Conservation (phyloP, 2,888 invertebrate species). For the Hypsopygia costalis region DNA sequence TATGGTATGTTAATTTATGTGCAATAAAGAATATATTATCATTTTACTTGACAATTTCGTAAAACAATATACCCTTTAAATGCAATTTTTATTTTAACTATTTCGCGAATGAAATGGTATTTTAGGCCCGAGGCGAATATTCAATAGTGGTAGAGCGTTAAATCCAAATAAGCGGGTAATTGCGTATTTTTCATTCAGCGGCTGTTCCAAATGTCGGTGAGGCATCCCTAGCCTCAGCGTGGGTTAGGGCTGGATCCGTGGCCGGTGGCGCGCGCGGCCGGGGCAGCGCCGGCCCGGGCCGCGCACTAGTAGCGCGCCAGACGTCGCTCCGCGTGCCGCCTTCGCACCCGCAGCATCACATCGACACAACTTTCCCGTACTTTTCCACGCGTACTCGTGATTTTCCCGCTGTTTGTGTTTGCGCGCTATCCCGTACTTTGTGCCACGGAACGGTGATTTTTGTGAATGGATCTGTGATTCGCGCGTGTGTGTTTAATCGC, state of each 20-base stretch:
- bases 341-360: conserved; percentile 21
- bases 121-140: no score
- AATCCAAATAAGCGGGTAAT: conserved; percentile 5
- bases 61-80: no score
- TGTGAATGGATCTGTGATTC: conserved; percentile 16
- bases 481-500: conserved; percentile 10
- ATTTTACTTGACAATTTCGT: no score
- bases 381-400: conserved; percentile 38
- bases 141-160: conserved; percentile 1
- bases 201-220: not conserved
- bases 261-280: conserved; percentile 8
- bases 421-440: conserved; percentile 5
- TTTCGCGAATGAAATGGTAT: no score
- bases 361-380: conserved; percentile 41
- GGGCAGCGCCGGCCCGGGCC: conserved; percentile 29
- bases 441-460: conserved; percentile 10
- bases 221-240: conserved; percentile 3
- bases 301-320: conserved; percentile 45
- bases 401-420: conserved; percentile 26
- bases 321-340: conserved; percentile 43
- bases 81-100: no score
- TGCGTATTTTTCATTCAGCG: conserved; percentile 7
- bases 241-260: conserved; percentile 1
- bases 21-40: no score
- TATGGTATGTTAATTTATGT: no score